Evolutionary conservation across 2,113 vertebrate genomes (phyloP).

Genomic region (Marmota flaviventris): DNA sequence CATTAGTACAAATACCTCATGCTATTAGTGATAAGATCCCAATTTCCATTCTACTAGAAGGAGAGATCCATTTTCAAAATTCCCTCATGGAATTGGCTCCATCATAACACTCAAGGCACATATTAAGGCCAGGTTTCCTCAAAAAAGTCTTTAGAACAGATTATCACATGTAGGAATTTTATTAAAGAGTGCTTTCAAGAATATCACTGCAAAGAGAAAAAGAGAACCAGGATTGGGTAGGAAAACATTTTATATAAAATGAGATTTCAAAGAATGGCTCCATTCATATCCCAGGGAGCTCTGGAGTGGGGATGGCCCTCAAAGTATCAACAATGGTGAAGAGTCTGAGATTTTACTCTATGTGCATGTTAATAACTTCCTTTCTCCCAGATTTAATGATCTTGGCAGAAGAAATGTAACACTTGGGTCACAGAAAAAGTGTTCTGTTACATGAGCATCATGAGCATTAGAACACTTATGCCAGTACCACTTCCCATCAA

Average conservation of each 20-base stretch:
- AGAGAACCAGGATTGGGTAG: not conserved
- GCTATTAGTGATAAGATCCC: not conserved
- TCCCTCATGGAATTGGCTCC: not conserved
- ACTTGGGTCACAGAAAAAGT: not conserved
- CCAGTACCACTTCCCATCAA: not conserved
- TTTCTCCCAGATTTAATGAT: not conserved
- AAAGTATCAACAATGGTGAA: not conserved
- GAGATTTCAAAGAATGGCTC: not conserved
- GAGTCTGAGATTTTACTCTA: not conserved
- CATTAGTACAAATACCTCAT: not conserved
- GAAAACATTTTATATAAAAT: not conserved
- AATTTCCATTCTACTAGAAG: not conserved
- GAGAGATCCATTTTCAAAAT: not conserved
- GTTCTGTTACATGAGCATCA: not conserved
- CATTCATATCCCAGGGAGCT: not conserved
- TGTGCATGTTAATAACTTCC: not conserved
- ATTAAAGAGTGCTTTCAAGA: not conserved
- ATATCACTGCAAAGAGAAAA: not conserved
- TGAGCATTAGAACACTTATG: not conserved
- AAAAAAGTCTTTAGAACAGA: not conserved
- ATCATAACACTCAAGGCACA: not conserved
- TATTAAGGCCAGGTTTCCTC: not conserved
- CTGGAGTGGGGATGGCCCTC: not conserved
- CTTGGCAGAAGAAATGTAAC: not conserved
- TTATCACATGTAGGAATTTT: not conserved